Base-by-base conservation (phyloP, 2,113 vertebrate species). In the Bubo scandiacus region DNA sequence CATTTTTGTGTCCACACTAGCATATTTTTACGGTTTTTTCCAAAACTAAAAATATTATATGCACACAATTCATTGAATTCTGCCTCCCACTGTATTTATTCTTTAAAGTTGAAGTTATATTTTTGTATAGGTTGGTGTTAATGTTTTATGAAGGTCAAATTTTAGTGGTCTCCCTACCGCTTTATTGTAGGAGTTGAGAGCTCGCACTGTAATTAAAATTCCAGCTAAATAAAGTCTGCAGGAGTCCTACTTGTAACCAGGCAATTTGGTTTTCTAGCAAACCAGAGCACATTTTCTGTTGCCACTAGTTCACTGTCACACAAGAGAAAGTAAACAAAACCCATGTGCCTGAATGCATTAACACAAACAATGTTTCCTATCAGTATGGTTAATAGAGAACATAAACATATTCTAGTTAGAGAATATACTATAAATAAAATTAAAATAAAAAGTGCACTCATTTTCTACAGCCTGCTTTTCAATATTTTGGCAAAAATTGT, bases 181-280 rank as follows among this genome's bases (percentile, higher is more conserved):
- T 94, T 88, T 91, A 88, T 80, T 95, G 29, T 81, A 77, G 23
- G 27, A 66, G 54, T 67, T 40, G 27, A 85, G 62, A 80, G 42
- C 51, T 86, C 62, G 91, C 16, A 55, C 74, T 88, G 84, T 88
- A 97, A 97, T 96, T 97, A 96, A 97, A 92, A 97, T 95, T 90
- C 40, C 65, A 91, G 51, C 77, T 89, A 86, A 93, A 96, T 93
- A 90, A 95, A 93, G 40, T 23, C 89, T 49, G 59, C 71, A 88
- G 94, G 94, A 74, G 7, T 90, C 42, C 74, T 73, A 29, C 58
- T 75, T 74, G 21, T 55, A 95, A 90, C 63, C 71, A 94, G 27
- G 78, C 81, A 87, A 87, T 88, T 92, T 89, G 81, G 58, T 77
- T 70, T 97, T 95, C 81, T 83, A 93, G 81, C 62, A 91, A 77